Conservation (phyloP, 1,140 invertebrate genomes). For the Euglossa dilemma region DNA sequence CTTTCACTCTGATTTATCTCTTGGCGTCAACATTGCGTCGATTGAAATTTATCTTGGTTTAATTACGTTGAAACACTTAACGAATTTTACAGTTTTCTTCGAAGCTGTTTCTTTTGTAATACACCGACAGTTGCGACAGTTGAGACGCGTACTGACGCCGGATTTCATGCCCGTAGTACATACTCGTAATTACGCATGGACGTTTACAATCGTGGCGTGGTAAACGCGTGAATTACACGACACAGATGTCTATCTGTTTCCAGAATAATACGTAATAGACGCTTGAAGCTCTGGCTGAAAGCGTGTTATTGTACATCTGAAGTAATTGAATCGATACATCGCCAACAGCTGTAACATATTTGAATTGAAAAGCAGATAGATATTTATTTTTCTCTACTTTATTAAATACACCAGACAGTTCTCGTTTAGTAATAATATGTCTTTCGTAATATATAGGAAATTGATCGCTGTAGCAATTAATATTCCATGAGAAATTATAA, state of each 20-base stretch:
- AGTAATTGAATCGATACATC: background rate
- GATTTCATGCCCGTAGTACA: slow-evolving; percentile 52
- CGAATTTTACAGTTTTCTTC: background rate
- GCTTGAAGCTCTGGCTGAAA: background rate
- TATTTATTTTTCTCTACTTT: no score
- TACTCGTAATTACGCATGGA: slow-evolving; percentile 55
- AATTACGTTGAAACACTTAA: background rate
- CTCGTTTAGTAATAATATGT: no score
- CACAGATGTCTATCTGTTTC: slow-evolving; percentile 4
- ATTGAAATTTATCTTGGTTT: background rate
- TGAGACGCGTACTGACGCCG: slow-evolving; percentile 46
- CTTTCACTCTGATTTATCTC: no score
- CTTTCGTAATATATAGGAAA: no score
- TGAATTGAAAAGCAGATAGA: no score
- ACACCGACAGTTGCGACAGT: background rate
- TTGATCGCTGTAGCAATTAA: no score
- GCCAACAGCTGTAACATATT: no score
- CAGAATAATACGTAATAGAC: background rate
- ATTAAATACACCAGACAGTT: no score
- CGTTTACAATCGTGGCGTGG: background rate
- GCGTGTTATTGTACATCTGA: background rate
- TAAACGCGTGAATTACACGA: slow-evolving; percentile 8
- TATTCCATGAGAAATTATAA: no score
- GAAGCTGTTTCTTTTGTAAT: background rate
- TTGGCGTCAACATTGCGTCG: no score